Conservation (phyloP, 2,113 vertebrate genomes). For the Ondatra zibethicus region DNA sequence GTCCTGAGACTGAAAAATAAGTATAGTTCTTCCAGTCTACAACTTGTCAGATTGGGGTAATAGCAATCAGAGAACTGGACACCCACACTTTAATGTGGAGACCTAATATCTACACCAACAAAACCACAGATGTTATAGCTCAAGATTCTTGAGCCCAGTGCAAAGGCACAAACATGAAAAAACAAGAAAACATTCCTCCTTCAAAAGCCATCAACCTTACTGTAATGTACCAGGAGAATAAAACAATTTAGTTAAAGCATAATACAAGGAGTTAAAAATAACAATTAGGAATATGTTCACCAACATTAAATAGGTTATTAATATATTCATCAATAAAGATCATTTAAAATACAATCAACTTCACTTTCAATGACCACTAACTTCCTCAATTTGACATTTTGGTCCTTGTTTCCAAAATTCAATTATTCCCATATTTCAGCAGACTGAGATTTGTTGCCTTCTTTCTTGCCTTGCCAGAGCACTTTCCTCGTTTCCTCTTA, state of each 20-base stretch:
- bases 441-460: too few species aligned
- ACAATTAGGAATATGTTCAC: background rate
- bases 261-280: background rate
- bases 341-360: background rate
- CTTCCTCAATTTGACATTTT: too few species aligned
- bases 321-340: background rate
- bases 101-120: background rate
- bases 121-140: background rate
- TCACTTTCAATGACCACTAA: too few species aligned
- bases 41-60: background rate
- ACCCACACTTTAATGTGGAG: background rate
- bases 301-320: background rate
- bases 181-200: background rate
- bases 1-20: background rate
- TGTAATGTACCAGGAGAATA: background rate
- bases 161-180: background rate
- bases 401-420: too few species aligned
- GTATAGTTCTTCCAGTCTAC: background rate
- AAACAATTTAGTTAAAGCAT: background rate
- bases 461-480: too few species aligned
- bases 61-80: background rate
- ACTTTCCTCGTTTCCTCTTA: too few species aligned
- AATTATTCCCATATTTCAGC: too few species aligned
- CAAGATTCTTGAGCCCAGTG: background rate
- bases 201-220: background rate